Conservation (phyloP, 2,113 vertebrate genomes). For the Notechis scutatus region DNA sequence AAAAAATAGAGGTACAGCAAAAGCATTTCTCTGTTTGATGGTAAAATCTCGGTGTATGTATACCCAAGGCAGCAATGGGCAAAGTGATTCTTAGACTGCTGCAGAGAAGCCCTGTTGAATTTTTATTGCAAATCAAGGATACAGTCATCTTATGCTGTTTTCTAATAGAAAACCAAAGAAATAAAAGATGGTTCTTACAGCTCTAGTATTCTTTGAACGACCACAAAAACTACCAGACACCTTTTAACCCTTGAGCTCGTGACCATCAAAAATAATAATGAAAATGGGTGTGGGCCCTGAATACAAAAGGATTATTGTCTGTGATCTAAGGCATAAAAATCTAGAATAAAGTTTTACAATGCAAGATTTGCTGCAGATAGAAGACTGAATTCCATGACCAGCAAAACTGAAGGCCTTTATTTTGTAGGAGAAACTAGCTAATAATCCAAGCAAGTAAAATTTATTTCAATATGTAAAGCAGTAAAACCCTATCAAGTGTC, state of each 20-base stretch:
- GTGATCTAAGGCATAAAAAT: not conserved
- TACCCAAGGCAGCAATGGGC: not conserved
- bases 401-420: not conserved
- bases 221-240: not conserved
- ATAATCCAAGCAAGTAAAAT: not conserved
- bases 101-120: not conserved
- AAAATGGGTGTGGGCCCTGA: not conserved
- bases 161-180: not conserved
- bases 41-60: not conserved
- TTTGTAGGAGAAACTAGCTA: not conserved
- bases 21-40: not conserved
- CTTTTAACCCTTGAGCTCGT: not conserved
- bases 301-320: not conserved
- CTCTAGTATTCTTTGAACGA: not conserved
- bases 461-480: not conserved
- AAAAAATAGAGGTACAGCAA: not conserved
- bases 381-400: not conserved
- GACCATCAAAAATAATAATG: not conserved
- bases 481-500: not conserved
- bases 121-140: not conserved
- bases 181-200: not conserved
- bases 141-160: not conserved
- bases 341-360: not conserved
- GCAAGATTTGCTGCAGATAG: not conserved
- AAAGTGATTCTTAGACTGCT: not conserved